A percentile compares a stretch with the other conserved stretches of the same genome.
Conservation (phyloP, 2,888 invertebrate genomes). For the Campoletis raptor region DNA sequence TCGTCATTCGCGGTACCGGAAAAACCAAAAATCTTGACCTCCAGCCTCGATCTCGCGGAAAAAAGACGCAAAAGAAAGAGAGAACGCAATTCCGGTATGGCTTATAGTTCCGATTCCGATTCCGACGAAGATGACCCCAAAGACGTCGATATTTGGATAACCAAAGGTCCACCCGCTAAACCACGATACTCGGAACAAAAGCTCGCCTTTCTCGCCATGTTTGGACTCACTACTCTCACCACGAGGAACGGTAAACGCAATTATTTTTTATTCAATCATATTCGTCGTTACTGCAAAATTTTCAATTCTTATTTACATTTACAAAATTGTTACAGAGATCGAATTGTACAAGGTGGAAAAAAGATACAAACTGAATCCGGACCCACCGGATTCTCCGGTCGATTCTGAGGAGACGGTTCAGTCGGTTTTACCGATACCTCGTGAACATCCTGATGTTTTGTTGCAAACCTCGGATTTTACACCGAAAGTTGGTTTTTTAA, state of each 20-base stretch:
- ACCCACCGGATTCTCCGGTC: constrained; percentile 85
- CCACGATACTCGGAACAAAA: constrained; percentile 86
- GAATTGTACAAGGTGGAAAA: constrained; percentile 88
- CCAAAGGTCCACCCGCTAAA: constrained; percentile 86
- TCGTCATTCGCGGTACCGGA: constrained; percentile 75
- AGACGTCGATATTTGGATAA: constrained; percentile 86
- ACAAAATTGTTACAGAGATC: constrained; percentile 84
- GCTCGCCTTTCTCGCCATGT: constrained; percentile 87
- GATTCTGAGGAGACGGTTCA: constrained; percentile 81
- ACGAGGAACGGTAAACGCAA: constrained; percentile 87
- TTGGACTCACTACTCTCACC: constrained; percentile 88
- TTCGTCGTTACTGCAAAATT: neutral
- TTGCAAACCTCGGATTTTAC: constrained; percentile 85
- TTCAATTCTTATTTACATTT: neutral
- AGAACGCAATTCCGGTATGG: constrained; percentile 73
- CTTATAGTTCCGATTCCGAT: constrained; percentile 86
- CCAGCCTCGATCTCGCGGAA: constrained; percentile 86
- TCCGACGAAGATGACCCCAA: constrained; percentile 85
- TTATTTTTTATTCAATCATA: neutral
- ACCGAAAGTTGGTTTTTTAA: constrained; percentile 88
- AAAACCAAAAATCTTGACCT: constrained; percentile 78
- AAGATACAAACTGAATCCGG: constrained; percentile 85
- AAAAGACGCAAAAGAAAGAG: constrained; percentile 86
- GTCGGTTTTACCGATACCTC: constrained; percentile 86
- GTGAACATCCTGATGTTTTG: constrained; percentile 85